A percentile compares a stretch with the other conserved stretches of the same genome.
phyloP scores from a whole-genome alignment of 37 sponge, comb jelly and placozoan genomes.

The Chondrosia reniformis region DNA sequence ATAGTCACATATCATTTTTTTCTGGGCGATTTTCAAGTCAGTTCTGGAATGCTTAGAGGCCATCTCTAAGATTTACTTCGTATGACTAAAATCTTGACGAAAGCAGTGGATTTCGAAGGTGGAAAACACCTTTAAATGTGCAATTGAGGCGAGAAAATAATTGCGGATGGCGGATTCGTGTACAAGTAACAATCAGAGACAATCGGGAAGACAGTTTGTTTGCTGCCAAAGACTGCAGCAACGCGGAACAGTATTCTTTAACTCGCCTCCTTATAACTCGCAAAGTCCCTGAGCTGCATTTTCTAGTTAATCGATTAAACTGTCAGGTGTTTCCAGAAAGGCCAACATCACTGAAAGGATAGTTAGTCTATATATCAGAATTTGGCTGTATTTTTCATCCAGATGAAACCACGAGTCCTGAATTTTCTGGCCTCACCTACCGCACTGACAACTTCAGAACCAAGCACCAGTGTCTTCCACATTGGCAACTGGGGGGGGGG shows the following conservation, averaged over 20 bases:
- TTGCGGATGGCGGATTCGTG: no score
- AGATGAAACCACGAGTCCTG: background rate
- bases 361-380: no score
- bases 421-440: slow-evolving; percentile 3
- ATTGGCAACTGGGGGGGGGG: no score
- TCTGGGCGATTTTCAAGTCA: no score
- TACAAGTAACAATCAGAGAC: background rate
- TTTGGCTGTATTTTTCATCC: background rate
- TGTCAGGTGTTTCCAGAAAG: background rate
- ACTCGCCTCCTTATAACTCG: background rate
- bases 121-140: no score
- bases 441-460: slow-evolving; percentile 23
- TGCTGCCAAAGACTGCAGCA: background rate
- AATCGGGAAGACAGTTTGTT: background rate
- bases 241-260: background rate
- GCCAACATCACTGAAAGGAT: background rate
- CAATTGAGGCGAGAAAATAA: no score
- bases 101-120: no score
- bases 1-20: no score
- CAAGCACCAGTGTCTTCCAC: background rate
- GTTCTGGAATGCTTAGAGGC: no score
- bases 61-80: no score
- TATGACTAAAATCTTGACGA: no score
- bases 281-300: background rate
- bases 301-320: background rate